These are phyloP conservation scores for Pachyuromys duprasi DNA, from an alignment of 2,797 vertebrate species.

Conservation along the genomic window DNA sequence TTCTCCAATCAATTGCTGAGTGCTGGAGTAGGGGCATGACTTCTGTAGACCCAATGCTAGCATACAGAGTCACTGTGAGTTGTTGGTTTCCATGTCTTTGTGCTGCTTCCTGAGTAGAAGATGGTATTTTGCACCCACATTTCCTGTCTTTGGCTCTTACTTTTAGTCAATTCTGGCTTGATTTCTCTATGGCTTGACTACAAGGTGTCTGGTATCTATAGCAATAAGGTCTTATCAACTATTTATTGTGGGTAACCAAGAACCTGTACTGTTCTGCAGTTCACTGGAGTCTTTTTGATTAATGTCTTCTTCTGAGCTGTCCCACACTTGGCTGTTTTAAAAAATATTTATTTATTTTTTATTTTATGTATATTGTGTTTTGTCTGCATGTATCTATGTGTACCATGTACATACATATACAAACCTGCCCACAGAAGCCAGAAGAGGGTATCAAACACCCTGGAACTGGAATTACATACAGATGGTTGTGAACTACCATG, in stretches of 20 bases:
- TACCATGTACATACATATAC: background rate
- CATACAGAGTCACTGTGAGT: background rate
- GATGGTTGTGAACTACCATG: background rate
- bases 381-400: background rate
- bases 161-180: background rate
- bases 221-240: background rate
- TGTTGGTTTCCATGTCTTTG: background rate
- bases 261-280: background rate
- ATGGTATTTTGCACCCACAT: background rate
- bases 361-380: background rate
- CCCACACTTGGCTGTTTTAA: background rate
- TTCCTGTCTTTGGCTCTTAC: background rate
- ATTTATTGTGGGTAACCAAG: background rate
- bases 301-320: background rate
- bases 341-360: background rate
- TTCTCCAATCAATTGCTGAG: background rate
- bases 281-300: background rate
- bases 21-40: background rate
- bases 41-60: background rate
- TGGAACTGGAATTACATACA: background rate
- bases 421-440: background rate
- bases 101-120: background rate
- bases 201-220: background rate
- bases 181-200: background rate
- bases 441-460: background rate